Evolutionary conservation across 2,888 invertebrate genomes (phyloP).

Genomic region (Norana najaformis): DNA sequence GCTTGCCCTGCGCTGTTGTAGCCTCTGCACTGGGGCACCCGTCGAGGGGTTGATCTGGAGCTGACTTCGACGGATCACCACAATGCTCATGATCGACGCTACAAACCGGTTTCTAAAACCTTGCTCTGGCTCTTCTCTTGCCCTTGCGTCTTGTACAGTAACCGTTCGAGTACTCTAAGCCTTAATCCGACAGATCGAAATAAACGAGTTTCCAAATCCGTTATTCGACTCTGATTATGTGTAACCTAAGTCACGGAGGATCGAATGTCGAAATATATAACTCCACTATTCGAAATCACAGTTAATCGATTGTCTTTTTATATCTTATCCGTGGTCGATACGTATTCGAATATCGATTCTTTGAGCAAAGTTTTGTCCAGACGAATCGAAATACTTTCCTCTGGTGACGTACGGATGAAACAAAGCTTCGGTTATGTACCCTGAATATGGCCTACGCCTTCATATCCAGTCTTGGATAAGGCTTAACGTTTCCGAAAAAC

Average conservation of each 20-base stretch:
- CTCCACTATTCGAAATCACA: neutral
- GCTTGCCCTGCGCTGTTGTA: constrained; percentile 8
- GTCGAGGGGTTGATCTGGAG: constrained; percentile 18
- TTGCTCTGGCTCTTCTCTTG: too few species aligned
- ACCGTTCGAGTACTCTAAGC: neutral
- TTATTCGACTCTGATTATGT: neutral
- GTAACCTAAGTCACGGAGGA: neutral
- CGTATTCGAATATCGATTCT: too few species aligned
- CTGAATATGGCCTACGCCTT: too few species aligned
- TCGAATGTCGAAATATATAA: too few species aligned
- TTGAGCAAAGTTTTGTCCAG: neutral
- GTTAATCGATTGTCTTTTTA: neutral
- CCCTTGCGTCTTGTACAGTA: neutral
- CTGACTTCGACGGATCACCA: constrained; percentile 14
- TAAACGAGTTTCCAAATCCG: neutral
- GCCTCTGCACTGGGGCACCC: neutral
- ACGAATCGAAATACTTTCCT: neutral
- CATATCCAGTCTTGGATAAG: neutral
- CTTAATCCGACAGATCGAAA: neutral
- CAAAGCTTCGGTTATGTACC: neutral
- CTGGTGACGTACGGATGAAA: neutral
- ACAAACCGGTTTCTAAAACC: neutral
- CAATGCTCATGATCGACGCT: constrained; percentile 9
- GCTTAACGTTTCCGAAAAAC: neutral
- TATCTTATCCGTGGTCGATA: neutral